Conservation (phyloP, 2,113 vertebrate genomes). For the Oncorhynchus kisutch region DNA sequence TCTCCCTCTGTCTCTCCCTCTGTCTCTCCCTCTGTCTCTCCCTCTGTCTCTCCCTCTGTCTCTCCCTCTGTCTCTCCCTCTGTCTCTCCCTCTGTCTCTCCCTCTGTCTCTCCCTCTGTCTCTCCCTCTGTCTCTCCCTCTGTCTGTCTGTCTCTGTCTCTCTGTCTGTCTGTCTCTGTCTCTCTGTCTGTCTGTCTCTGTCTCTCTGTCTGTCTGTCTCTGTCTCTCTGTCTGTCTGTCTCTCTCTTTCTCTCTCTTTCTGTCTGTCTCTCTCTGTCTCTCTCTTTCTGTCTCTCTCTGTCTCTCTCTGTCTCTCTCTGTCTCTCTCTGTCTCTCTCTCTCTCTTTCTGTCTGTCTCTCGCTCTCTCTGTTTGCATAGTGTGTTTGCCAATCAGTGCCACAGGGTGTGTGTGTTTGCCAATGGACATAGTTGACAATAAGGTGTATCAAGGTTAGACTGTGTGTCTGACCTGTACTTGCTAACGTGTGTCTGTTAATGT, state of each 20-base stretch:
- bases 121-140: not conserved
- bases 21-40: too few relatives aligned
- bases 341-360: not conserved
- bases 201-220: too few relatives aligned
- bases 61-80: too few relatives aligned
- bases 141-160: not conserved
- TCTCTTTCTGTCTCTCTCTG: too few relatives aligned
- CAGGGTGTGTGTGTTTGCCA: not conserved
- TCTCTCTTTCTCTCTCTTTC: too few relatives aligned
- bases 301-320: not conserved
- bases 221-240: accelerated
- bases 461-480: not conserved
- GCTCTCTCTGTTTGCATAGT: not conserved
- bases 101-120: too few relatives aligned
- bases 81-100: too few relatives aligned
- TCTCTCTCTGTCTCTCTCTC: not conserved
- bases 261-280: too few relatives aligned
- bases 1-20: too few relatives aligned
- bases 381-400: not conserved
- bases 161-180: too few relatives aligned
- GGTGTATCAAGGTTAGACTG: not conserved
- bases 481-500: not conserved
- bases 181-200: too few relatives aligned
- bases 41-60: accelerated
- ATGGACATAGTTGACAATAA: not conserved